phyloP scores from a whole-genome alignment of 2,797 vertebrate species.

The Etheostoma perlongum region DNA sequence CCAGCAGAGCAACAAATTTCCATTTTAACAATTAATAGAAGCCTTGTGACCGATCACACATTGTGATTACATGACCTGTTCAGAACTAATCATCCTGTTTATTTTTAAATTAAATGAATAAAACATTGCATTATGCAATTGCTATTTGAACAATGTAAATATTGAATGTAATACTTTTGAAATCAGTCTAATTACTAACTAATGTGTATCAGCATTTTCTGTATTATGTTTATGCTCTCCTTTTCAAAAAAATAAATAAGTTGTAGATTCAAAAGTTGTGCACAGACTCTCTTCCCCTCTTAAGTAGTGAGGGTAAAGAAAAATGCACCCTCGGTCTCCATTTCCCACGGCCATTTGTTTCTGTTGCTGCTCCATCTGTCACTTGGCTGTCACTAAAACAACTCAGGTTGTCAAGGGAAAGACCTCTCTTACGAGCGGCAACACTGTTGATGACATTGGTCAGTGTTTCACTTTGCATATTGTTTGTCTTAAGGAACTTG shows the following conservation, averaged over 20 bases:
- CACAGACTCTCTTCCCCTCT: not conserved
- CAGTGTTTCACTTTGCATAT: not conserved
- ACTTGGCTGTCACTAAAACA: conserved; percentile 34
- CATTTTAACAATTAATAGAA: conserved; percentile 6
- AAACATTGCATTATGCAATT: not conserved
- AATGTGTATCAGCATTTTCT: not conserved
- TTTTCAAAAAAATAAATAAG: not conserved
- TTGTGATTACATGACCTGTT: not conserved
- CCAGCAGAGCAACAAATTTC: not conserved
- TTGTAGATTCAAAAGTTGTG: not conserved
- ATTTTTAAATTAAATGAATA: not conserved
- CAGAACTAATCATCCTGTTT: not conserved
- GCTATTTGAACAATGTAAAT: not conserved
- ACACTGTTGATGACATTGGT: conserved; percentile 4
- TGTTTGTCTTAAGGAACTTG: not conserved
- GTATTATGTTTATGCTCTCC: not conserved
- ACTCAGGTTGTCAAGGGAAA: conserved; percentile 28
- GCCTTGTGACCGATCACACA: not conserved
- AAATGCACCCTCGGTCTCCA: not conserved
- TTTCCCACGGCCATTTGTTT: conserved; percentile 43
- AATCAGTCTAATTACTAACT: not conserved
- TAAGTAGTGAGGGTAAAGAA: not conserved
- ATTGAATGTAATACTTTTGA: not conserved
- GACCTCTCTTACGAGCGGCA: conserved; percentile 7
- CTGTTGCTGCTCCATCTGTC: conserved; percentile 51